These are phyloP conservation scores for Pachymerium ferrugineum DNA, from an alignment of 2,888 invertebrate genomes.

Conservation along the genomic window DNA sequence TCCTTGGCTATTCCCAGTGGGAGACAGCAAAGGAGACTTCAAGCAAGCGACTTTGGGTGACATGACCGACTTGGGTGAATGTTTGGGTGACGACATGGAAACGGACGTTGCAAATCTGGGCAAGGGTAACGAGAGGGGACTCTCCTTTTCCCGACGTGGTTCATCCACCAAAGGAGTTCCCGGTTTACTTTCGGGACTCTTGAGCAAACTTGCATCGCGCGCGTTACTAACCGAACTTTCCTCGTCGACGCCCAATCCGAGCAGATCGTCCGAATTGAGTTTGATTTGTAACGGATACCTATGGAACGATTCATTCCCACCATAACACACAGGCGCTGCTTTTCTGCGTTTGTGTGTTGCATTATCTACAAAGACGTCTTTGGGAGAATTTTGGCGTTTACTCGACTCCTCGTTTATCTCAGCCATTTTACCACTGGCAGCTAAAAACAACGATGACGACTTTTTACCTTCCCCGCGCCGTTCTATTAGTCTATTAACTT, in stretches of 20 bases:
- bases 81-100: conserved; percentile 34
- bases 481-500: not conserved
- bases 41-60: conserved; percentile 29
- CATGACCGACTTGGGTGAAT: conserved; percentile 39
- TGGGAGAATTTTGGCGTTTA: conserved; percentile 22
- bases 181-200: conserved; percentile 32
- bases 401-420: not conserved
- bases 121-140: conserved; percentile 74
- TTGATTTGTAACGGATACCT: not conserved
- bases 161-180: conserved; percentile 33
- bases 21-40: conserved; percentile 35
- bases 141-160: conserved; percentile 44
- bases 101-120: conserved; percentile 68
- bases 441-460: not conserved
- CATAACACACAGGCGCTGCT: not conserved
- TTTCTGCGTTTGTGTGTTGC: conserved; percentile 9
- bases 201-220: conserved; percentile 8
- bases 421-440: not conserved
- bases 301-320: not conserved
- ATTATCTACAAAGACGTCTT: not conserved
- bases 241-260: not conserved
- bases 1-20: conserved; percentile 29
- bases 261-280: not conserved
- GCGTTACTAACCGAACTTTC: not conserved
- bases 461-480: conserved; percentile 4